Evolutionary conservation across 92 coral and sea anemone genomes (phyloP).

Genomic region (Porites cylindrica): DNA sequence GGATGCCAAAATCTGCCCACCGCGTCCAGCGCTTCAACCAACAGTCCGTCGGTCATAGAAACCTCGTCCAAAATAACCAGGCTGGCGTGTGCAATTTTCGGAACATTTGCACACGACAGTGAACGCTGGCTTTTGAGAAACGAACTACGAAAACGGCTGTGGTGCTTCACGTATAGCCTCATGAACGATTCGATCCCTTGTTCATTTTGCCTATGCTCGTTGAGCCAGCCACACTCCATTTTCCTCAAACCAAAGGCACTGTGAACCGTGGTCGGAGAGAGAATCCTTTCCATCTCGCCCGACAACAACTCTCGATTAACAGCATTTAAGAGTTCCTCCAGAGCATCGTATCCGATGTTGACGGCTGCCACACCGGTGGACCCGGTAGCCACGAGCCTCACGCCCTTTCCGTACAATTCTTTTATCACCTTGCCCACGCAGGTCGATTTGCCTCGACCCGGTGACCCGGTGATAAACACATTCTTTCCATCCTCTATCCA

Average conservation of each 20-base stretch:
- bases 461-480: not conserved
- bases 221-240: not conserved
- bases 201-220: not conserved
- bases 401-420: not conserved
- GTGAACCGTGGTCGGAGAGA: conserved; percentile 6
- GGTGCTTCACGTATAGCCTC: not conserved
- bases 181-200: not conserved
- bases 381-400: not conserved
- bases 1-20: not conserved
- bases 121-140: not conserved
- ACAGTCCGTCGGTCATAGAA: not conserved
- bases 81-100: no score
- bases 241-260: not conserved
- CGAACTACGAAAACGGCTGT: not conserved
- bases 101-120: not conserved
- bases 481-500: conserved; percentile 3
- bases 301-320: not conserved
- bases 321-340: not conserved
- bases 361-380: conserved; percentile 3
- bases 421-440: not conserved
- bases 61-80: conserved; percentile 12
- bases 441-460: conserved; percentile 15
- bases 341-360: not conserved
- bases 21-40: not conserved
- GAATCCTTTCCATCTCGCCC: not conserved